Base-by-base conservation (phyloP, 2,888 invertebrate genomes). In the Eristalis pertinax region DNA sequence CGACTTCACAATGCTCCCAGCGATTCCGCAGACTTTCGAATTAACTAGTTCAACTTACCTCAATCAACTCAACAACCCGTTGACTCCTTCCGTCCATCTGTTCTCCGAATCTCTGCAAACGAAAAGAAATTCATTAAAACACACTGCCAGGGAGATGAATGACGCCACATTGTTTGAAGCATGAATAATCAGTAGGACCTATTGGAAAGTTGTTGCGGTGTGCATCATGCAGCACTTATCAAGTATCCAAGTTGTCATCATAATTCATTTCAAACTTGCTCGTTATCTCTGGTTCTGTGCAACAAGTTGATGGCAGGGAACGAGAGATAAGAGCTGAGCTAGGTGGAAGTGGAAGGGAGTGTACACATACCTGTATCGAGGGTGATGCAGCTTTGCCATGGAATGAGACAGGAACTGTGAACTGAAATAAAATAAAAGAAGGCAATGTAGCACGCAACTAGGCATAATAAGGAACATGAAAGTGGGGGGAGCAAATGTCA, bases 231-330 rank as follows among this genome's bases (percentile, higher is more conserved):
- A 85, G 90, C 89, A 89, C 84, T 78, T 65, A 62, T 90, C 90
- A 90, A 84, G 32, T 43, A 78, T 89, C 77, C 81, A 84, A 89
- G 74, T 85, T 90, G 69, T 90, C 91, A 91, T 91, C 91, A 90
- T 62, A 60, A 60, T 32, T 8, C 8, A 60, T 26, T 15, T 13
- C 15, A 60, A 15, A 11, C 15, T 32, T n/a, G 26, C 26, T 60
- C 50, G 19, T 50, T 19, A 50, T 19, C 50, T 19, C 50, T 8
- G 5, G 50, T 19, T 19, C 19, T 3, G 19, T 19, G 19, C 50
- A 8, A 32, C 32, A 32, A 32, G 8, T 32, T 32, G 32, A 32
- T 8, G n/a, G 5, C 4, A 19, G 19, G 2, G 19, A 19, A 50
- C 50, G 8, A 19, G 19, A 19, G 50, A 50, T 19, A 50, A 8